Base-by-base conservation (phyloP, 2,797 vertebrate species). In the Cossypha dichroa region DNA sequence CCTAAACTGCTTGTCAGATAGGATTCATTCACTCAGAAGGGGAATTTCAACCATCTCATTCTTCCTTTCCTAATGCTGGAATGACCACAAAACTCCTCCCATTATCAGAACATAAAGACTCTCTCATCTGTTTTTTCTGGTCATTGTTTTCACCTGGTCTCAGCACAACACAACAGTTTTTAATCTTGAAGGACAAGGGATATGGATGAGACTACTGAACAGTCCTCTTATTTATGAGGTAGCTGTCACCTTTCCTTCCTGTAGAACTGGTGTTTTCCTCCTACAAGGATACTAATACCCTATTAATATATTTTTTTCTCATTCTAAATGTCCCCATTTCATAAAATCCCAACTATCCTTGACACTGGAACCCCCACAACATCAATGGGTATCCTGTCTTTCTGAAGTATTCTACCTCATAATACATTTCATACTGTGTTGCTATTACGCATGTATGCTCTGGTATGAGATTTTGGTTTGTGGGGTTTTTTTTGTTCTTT, bases 401-500 rank as follows among this genome's bases (percentile, higher is more conserved):
- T 17, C 22, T 85, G 41, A 40, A 43, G 5, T 68, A 33, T 60
- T 68, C 13, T 4, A 48, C 3, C 3, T 63, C 38, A 34, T 59
- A 83, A 5, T 54, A 19, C 2, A 41, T 67, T 84, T 85, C 33
- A 51, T 22, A 11, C 5, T 23, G 2, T 48, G 33, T 56, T 26
- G 5, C 7, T 29, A 23, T 56, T 3, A 2, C 3, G 4, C 9
- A 0, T 43, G 11, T 69, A 22, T 34, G 11, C 11, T 85, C 38
- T 85, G 12, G 2, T 31, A 54, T 22, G n/a, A 21, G 5, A 0
- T 70, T 78, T 49, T 26, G 5, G 15, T 13, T 36, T 36, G 8
- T 26, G 2, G 1, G 9, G 2, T 0, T 0, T 21, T 11, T 21
- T 5, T n/a, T 16, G 7, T 17, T 56, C 13, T 0, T 49, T 56